Base-by-base conservation (phyloP, 2,113 vertebrate genomes). In the Coreoperca whiteheadi region DNA sequence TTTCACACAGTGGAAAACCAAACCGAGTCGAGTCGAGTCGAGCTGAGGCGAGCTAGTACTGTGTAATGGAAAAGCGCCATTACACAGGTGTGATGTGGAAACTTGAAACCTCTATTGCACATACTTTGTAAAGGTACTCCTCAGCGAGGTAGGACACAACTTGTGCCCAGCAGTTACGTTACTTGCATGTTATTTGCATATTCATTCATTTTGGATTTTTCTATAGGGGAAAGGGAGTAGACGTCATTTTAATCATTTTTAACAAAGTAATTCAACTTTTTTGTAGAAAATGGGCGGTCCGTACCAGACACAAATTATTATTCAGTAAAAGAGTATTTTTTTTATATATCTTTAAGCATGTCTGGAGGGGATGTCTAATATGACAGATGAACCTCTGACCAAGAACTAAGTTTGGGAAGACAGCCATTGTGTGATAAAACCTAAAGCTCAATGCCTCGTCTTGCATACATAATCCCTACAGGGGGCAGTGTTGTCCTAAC, bases 401-500 rank as follows among this genome's bases (percentile, higher is more conserved):
- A 25, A 46, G 21, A 37, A 32, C 5, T 23, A 39, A 21, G 8
- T 32, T 23, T n/a, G 21, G 64, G 10, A 25, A 2, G 4, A 16
- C 21, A n/a, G 14, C 34, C 4, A 46, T 25, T 51, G n/a, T 66
- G 20, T 78, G 43, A 39, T 37, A 23, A 41, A 39, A 54, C 54
- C 21, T 77, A 21, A 59, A 74, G 21, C 4, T 23, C 20, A 43
- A 4, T 5, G 5, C 15, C 37, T 79, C 3, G 46, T 34, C 50
- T 61, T 76, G 23, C 15, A 8, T 20, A 7, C 4, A 59, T 34
- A 48, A 16, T 39, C 1, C 78, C 86, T 57, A 28, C 28, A 86
- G 86, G 60, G 80, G 80, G 91, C 89, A 90, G 79, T 88, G 88
- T 91, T 88, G 84, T 20, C 12, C 73, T 18, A 34, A 66, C 64